Evolutionary conservation across 2,113 vertebrate genomes (phyloP).

Genomic region (Crotalus viridis): DNA sequence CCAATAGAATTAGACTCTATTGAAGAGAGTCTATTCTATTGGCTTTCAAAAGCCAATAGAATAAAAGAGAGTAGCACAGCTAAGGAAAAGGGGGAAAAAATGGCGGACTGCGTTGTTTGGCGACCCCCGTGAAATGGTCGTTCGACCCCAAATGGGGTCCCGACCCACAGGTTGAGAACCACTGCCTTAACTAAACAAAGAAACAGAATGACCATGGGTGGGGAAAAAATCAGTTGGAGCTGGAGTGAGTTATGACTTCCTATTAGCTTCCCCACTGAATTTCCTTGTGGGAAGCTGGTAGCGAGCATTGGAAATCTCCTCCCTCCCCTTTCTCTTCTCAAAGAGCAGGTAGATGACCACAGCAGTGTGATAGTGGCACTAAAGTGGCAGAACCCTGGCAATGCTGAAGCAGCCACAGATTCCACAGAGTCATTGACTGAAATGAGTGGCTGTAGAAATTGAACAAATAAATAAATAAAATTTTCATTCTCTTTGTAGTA

Average conservation of each 20-base stretch:
- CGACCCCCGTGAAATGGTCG: too few relatives aligned
- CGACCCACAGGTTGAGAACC: too few relatives aligned
- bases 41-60: too few relatives aligned
- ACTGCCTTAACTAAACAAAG: background rate
- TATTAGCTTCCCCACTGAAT: background rate
- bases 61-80: too few relatives aligned
- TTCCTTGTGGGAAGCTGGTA: background rate
- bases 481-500: too few relatives aligned
- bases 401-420: background rate
- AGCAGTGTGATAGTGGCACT: background rate
- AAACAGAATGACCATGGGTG: background rate
- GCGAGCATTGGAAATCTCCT: background rate
- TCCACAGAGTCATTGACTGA: background rate
- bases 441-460: background rate
- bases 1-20: too few relatives aligned
- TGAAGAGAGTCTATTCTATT: too few relatives aligned
- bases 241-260: background rate
- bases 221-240: background rate
- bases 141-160: too few relatives aligned
- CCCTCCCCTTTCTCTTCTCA: background rate
- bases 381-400: too few relatives aligned
- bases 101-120: too few relatives aligned
- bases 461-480: background rate
- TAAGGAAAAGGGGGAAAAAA: too few relatives aligned
- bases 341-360: background rate